A percentile compares a stretch with the other conserved stretches of the same genome.
Evolutionary conservation across 2,888 invertebrate genomes (phyloP).

Genomic region (Hemicrepidius hirtus): DNA sequence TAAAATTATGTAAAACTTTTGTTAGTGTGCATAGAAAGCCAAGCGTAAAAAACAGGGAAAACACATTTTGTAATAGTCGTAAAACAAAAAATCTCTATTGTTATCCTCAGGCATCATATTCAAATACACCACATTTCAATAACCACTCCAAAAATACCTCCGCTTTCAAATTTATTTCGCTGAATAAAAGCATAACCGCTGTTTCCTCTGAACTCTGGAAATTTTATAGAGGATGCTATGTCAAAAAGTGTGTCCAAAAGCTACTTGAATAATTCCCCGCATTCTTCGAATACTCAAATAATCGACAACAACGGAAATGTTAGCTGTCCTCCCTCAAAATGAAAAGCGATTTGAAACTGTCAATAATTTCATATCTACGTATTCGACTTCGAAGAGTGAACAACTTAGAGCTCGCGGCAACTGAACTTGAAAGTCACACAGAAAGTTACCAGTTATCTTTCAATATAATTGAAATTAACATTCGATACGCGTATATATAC

Average conservation of each 20-base stretch:
- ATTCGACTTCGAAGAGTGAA: not conserved
- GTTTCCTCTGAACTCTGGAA: not conserved
- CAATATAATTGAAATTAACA: too few relatives aligned
- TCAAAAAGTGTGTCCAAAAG: conserved; percentile 1
- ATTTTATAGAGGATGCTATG: conserved; percentile 8
- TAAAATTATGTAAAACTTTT: too few relatives aligned
- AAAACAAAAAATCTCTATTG: not conserved
- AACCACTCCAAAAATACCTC: not conserved
- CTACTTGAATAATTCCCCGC: conserved; percentile 10
- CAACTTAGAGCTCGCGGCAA: not conserved
- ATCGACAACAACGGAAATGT: conserved; percentile 21
- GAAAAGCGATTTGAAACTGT: conserved; percentile 6
- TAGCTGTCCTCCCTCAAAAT: conserved; percentile 7
- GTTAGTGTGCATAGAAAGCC: too few relatives aligned
- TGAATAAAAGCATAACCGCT: not conserved
- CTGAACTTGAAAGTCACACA: conserved; percentile 13
- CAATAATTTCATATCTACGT: conserved; percentile 23
- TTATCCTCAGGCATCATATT: not conserved
- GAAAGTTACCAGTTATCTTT: too few relatives aligned
- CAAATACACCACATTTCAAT: not conserved
- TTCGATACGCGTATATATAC: too few relatives aligned
- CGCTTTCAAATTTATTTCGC: not conserved
- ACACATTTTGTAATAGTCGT: not conserved
- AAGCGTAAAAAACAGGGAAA: too few relatives aligned
- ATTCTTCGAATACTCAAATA: conserved; percentile 20